phyloP scores from a whole-genome alignment of 1,140 invertebrate genomes.

The Drosophila gunungcola region DNA sequence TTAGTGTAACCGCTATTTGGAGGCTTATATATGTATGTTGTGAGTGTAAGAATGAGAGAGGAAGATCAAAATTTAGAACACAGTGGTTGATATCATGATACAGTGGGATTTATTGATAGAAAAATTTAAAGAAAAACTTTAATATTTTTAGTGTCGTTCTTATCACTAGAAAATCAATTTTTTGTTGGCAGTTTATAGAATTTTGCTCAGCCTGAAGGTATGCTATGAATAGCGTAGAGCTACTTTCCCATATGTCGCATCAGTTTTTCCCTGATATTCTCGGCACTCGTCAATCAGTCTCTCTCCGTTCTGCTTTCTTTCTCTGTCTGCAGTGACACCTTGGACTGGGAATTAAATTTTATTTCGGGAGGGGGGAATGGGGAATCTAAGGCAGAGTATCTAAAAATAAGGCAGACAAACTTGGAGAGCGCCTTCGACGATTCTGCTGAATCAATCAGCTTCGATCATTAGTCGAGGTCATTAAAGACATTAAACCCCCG shows the following conservation, averaged over 20 bases:
- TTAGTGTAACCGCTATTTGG: not conserved
- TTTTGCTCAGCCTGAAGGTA: slow-evolving; percentile 12
- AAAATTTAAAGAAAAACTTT: no score
- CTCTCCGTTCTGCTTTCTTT: slow-evolving; percentile 9
- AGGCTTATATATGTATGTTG: not conserved
- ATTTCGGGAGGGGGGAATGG: not conserved
- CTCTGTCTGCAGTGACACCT: slow-evolving; percentile 36
- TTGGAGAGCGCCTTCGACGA: slow-evolving; percentile 57
- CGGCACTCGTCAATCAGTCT: slow-evolving; percentile 4
- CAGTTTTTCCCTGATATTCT: slow-evolving; percentile 14
- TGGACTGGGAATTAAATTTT: slow-evolving; percentile 30
- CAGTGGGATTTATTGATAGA: no score
- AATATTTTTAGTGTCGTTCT: not conserved
- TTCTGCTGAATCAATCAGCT: slow-evolving; percentile 67
- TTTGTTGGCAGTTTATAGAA: no score
- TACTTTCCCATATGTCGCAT: slow-evolving; percentile 13
- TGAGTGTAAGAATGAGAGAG: not conserved
- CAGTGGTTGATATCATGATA: not conserved
- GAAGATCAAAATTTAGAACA: not conserved
- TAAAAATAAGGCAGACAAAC: slow-evolving; percentile 59
- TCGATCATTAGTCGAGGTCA: slow-evolving; percentile 75
- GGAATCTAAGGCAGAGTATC: slow-evolving; percentile 4
- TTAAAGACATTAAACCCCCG: slow-evolving; percentile 68
- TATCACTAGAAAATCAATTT: not conserved
- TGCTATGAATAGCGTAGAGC: not conserved